Conservation (phyloP, 92 coral and sea anemone species). For the Zoanthus solanderi region DNA sequence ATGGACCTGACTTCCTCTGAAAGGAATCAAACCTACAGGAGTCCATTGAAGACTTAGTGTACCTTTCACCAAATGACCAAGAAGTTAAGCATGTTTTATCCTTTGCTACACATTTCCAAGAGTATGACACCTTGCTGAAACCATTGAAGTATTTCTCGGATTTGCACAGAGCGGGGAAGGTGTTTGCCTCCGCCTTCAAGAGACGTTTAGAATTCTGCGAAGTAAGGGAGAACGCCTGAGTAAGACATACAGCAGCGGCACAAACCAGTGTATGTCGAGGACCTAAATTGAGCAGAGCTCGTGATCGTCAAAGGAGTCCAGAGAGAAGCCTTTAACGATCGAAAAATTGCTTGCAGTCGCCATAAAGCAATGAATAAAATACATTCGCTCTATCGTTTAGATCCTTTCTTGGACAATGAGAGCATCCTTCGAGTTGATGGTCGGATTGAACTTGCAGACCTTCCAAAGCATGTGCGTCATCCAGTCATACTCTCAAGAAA, state of each 20-base stretch:
- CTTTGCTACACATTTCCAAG: background rate
- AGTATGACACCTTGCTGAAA: background rate
- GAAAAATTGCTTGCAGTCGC: background rate
- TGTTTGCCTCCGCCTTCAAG: constrained; percentile 20
- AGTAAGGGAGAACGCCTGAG: background rate
- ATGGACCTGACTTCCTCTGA: constrained; percentile 26
- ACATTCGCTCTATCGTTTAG: background rate
- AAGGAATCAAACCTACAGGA: background rate
- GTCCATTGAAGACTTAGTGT: background rate
- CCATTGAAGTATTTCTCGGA: constrained; percentile 2
- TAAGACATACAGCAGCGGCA: background rate
- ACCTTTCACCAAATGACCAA: constrained; percentile 1
- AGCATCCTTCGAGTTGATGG: constrained; percentile 5
- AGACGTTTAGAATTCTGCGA: background rate
- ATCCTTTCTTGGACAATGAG: constrained; percentile 24
- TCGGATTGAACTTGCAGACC: background rate
- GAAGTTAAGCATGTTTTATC: constrained; percentile 12
- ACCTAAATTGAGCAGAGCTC: background rate
- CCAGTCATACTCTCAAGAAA: constrained; percentile 17
- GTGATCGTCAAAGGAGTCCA: constrained; percentile 22
- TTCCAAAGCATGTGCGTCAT: background rate
- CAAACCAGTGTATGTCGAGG: constrained; percentile 1
- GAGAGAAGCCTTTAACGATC: constrained; percentile 29
- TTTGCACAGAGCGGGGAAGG: constrained; percentile 31
- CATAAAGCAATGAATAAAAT: constrained; percentile 10